Conservation (phyloP, 2,888 invertebrate species). For the Nemotelus nigrinus region DNA sequence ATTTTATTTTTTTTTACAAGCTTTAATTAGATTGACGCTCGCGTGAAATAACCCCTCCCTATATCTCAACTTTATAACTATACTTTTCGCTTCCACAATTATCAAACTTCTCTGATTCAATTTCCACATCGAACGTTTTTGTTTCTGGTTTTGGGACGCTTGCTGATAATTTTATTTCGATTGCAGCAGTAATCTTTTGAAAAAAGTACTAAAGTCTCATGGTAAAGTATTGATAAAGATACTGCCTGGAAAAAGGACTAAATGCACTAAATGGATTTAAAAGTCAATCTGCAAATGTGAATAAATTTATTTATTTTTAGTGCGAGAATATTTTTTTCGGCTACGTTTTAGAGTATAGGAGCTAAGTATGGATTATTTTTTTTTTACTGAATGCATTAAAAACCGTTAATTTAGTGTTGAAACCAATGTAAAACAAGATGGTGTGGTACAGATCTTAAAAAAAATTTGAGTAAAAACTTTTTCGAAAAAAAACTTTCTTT, state of each 20-base stretch:
- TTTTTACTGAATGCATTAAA: too few species aligned
- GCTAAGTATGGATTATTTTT: too few species aligned
- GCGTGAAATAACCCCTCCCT: constrained; percentile 2
- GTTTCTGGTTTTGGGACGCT: constrained; percentile 1
- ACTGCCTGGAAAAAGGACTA: not conserved
- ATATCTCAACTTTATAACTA: not conserved
- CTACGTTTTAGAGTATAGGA: too few species aligned
- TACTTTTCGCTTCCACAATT: constrained; percentile 7
- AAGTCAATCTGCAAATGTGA: not conserved
- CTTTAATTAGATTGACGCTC: constrained; percentile 18
- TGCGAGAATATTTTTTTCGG: too few species aligned
- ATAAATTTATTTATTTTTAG: not conserved
- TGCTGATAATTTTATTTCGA: constrained; percentile 20
- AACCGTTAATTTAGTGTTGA: too few species aligned
- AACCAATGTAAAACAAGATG: too few species aligned
- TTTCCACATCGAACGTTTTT: constrained; percentile 29
- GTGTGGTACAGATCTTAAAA: too few species aligned
- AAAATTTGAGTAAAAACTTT: not conserved
- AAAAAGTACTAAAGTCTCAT: not conserved
- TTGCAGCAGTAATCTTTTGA: constrained; percentile 13
- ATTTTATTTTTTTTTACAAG: constrained; percentile 14
- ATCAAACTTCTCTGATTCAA: constrained; percentile 40
- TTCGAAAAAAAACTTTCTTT: not conserved
- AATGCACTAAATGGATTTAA: not conserved
- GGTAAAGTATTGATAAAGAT: not conserved